These are phyloP conservation scores for Scleropages formosus DNA, from an alignment of 2,797 vertebrate species.

Conservation along the genomic window DNA sequence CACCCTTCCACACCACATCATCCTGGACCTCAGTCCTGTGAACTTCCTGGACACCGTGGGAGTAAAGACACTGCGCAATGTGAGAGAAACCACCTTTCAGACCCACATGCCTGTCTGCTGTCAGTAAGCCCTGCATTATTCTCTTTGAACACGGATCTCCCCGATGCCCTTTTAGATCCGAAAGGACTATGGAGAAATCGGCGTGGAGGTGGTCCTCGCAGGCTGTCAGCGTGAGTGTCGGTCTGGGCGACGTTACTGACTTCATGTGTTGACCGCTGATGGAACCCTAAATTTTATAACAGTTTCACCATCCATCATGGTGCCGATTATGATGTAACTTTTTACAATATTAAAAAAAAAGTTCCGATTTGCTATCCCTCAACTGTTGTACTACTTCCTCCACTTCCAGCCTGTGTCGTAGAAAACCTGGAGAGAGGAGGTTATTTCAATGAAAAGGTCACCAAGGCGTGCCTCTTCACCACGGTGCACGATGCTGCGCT, in stretches of 20 bases:
- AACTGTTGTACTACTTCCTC: background rate
- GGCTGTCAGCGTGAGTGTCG: constrained; percentile 78
- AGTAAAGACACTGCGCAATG: constrained; percentile 81
- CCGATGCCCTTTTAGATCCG: constrained; percentile 73
- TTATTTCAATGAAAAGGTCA: constrained; percentile 80
- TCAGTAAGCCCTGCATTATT: background rate
- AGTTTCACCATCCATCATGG: no score
- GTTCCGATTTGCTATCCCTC: background rate
- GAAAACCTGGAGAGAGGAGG: constrained; percentile 75
- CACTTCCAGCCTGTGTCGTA: constrained; percentile 63
- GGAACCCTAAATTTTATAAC: no score
- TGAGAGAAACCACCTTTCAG: constrained; percentile 53
- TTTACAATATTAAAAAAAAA: no score
- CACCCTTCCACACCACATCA: constrained; percentile 66
- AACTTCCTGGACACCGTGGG: constrained; percentile 89
- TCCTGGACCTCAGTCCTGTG: constrained; percentile 83
- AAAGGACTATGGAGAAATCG: constrained; percentile 80
- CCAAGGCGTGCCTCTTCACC: constrained; percentile 80
- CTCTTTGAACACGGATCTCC: background rate
- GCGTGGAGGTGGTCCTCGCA: constrained; percentile 77
- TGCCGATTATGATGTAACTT: no score
- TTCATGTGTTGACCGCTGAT: background rate
- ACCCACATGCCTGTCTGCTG: background rate
- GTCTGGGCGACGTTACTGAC: no score
- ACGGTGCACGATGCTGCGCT: constrained; percentile 79